phyloP scores from a whole-genome alignment of 37 sponge, comb jelly and placozoan species.

The Theonella swinhoei region DNA sequence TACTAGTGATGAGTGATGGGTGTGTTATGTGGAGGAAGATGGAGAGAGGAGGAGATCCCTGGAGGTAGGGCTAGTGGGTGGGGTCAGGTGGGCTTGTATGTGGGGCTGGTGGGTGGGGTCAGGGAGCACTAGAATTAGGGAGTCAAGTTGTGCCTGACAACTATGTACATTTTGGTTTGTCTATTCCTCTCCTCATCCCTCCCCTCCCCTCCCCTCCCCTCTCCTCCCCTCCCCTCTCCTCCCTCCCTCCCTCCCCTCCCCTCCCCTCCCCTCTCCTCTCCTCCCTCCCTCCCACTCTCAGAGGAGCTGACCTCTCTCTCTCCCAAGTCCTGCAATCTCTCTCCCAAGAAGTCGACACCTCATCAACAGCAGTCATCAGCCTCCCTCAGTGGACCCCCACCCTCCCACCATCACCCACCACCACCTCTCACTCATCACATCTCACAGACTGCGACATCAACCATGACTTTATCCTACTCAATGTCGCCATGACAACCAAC shows the following conservation, averaged over 20 bases:
- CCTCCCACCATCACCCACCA: not conserved
- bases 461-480: slow-evolving; percentile 72
- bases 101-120: no score
- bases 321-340: slow-evolving; percentile 48
- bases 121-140: no score
- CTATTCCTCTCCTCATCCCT: no score
- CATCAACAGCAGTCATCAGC: slow-evolving; percentile 34
- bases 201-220: not conserved
- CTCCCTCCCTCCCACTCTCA: not conserved
- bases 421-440: not conserved
- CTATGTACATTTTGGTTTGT: no score
- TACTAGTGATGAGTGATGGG: slow-evolving; percentile 76
- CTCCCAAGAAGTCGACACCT: slow-evolving; percentile 38
- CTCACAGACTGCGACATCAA: slow-evolving; percentile 45
- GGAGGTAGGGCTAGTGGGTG: no score
- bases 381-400: slow-evolving; percentile 41
- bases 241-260: no score
- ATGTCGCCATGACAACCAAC: slow-evolving; percentile 27
- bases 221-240: not conserved
- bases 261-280: no score
- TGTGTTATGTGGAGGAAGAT: slow-evolving; percentile 79
- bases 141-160: not conserved
- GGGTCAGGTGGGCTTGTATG: slow-evolving; percentile 4
- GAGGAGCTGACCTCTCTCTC: slow-evolving; percentile 38
- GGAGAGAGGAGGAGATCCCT: not conserved